Base-by-base conservation (phyloP, 2,113 vertebrate genomes). In the Maccullochella peelii region DNA sequence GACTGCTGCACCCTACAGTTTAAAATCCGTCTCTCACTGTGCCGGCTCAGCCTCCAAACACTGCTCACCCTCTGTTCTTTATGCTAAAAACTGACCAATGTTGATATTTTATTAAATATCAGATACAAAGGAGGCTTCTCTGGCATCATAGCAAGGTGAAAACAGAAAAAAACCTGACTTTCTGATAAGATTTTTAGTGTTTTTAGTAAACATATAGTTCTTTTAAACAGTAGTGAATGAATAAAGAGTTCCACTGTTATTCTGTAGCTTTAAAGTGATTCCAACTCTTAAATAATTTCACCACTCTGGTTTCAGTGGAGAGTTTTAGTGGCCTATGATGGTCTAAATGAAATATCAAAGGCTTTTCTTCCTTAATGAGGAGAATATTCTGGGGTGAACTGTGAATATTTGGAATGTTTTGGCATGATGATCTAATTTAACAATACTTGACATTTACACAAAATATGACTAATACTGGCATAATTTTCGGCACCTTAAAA, bases 1-100 rank as follows among this genome's bases (percentile, higher is more conserved):
- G 97, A 96, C 97, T 99, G 96, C 98, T 99, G 98, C 98, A 97
- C 98, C 97, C 98, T 99, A 97, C 98, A 99, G 98, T 99, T 92
- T 97, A 94, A 96, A 98, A 96, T 77, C 93, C 93, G 94, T 96
- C 96, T 96, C 97, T 95, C 82, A 73, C 79, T 7, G 70, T 67
- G 77, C 36, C 78, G 66, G 84, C 79, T 75, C 70, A 77, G 67
- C 82, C 72, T 81, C 65, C 63, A 6, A 38, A 73, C 68, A 1
- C 88, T n/a, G 63, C 84, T 83, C 71, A 8, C 42, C 9, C 68
- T 76, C 79, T 52, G 25, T 18, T 73, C 49, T 8, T 6, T 0
- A 9, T 3, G 18, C 67, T 2, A 3, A 55, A 58, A 23, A 33
- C 58, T 33, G 15, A 74, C 72, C 63, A 49, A 2, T 47, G 61